These are phyloP conservation scores for Drosophila bipectinata DNA, from an alignment of 1,140 invertebrate genomes.

Conservation along the genomic window DNA sequence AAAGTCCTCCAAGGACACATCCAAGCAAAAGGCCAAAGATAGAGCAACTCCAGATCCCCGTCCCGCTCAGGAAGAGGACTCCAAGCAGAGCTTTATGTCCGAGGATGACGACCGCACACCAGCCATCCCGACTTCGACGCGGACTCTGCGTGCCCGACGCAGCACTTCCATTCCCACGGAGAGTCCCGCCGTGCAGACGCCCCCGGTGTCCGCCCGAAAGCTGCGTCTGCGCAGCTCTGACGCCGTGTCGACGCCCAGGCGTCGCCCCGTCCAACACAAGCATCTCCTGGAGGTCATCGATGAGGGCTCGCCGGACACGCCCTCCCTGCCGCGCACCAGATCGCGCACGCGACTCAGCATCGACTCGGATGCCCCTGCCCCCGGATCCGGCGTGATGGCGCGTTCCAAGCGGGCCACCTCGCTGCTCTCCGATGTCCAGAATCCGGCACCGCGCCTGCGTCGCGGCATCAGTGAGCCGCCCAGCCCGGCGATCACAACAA, in stretches of 20 bases:
- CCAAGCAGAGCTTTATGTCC: constrained; percentile 13
- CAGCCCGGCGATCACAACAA: too few relatives aligned
- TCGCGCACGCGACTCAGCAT: constrained; percentile 46
- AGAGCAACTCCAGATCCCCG: background rate
- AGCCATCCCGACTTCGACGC: background rate
- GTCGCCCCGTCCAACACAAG: constrained; percentile 7
- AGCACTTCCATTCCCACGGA: background rate
- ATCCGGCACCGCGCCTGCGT: background rate
- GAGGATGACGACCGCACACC: constrained; percentile 16
- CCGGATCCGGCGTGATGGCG: background rate
- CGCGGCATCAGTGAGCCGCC: constrained; percentile 11
- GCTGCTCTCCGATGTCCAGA: background rate
- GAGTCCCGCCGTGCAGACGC: background rate
- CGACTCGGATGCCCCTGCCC: constrained; percentile 10
- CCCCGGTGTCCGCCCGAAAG: background rate
- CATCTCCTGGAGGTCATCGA: constrained; percentile 57
- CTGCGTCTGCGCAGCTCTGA: constrained; percentile 40
- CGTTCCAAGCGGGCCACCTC: constrained; percentile 12
- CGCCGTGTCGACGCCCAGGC: constrained; percentile 24
- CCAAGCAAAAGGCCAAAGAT: background rate
- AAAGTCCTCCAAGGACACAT: background rate
- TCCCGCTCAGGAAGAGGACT: constrained; percentile 17
- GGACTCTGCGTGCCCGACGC: background rate
- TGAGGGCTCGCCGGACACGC: constrained; percentile 22
- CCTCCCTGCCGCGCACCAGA: constrained; percentile 30